These are phyloP conservation scores for Zaprionus vittiger DNA, from an alignment of 1,140 invertebrate genomes.

Conservation along the genomic window DNA sequence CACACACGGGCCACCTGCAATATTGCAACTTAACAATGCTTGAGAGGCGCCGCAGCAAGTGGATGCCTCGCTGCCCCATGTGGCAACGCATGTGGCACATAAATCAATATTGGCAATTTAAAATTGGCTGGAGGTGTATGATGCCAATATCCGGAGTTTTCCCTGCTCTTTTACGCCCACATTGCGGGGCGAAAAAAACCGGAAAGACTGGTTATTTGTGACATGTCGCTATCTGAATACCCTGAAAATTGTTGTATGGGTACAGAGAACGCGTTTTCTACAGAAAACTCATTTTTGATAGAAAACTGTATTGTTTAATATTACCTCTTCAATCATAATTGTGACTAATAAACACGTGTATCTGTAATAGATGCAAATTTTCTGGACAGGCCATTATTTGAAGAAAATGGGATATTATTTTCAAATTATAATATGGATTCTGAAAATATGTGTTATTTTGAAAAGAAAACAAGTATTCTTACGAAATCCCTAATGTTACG, in stretches of 20 bases:
- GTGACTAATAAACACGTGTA: too few relatives aligned
- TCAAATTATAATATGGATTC: too few relatives aligned
- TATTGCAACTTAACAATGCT: constrained; percentile 82
- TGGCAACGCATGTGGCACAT: constrained; percentile 73
- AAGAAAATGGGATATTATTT: too few relatives aligned
- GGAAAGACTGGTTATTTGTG: neutral
- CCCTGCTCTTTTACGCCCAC: constrained; percentile 52
- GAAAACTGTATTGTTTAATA: neutral
- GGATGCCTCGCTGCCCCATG: constrained; percentile 61
- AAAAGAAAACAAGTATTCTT: too few relatives aligned
- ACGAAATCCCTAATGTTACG: too few relatives aligned
- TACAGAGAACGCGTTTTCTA: neutral
- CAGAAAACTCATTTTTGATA: neutral
- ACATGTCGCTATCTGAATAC: neutral
- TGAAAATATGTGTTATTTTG: too few relatives aligned
- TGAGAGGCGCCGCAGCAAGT: constrained; percentile 50
- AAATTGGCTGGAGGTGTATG: constrained; percentile 81
- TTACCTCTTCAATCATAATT: too few relatives aligned
- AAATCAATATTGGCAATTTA: constrained; percentile 83
- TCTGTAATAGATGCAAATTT: too few relatives aligned
- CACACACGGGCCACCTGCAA: constrained; percentile 64
- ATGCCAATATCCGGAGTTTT: constrained; percentile 76
- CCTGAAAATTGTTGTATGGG: neutral
- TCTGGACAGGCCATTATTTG: too few relatives aligned
- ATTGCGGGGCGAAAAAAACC: constrained; percentile 25